Evolutionary conservation across 2,888 invertebrate species (phyloP), one percentile per base, ranked within the genome.

Genomic region (Andrena dorsata): DNA sequence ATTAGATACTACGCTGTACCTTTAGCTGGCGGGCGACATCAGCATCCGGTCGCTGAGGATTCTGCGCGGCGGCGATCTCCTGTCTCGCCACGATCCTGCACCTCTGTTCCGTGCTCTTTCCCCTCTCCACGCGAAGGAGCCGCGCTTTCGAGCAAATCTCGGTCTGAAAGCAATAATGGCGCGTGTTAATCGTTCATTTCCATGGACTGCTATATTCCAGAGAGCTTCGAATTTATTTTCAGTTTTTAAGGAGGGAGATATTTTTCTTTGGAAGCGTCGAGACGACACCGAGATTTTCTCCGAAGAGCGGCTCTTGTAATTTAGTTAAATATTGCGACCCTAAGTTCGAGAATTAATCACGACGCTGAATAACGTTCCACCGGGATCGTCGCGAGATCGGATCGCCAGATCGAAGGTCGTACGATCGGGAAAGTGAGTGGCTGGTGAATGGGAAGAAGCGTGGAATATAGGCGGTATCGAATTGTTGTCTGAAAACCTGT

Each of bases 1-100:
- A 94, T 92, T 93, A 93, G 93, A 93, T 93, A 94, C 94, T 94
- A 94, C 94, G 92, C 93, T 93, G 94, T 94, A 94, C 94, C 94
- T 94, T 94, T 93, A 91, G 92, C 93, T 91, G 92, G 90, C 91
- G 92, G 92, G 91, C 80, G 30, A 72, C 70, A 30, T 70, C 69
- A 47, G 20, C 68, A 75, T 61, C 60, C 66, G 49, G 51, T 51
- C 32, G 20, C 26, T 20, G 66, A 56, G 23, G 26, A 23, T 26
- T 53, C 32, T 32, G 51, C 20, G 10, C 23, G 41, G 60, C 26
- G 26, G 41, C 20, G 49, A 6, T 47, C 20, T 16, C n/a, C 28
- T 5, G 13, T 53, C 60, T 73, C 60, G 30, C 35, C 23, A 72
- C 35, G 73, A 56, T 71, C 41, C 60, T 13, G 30, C 30, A 6